Evolutionary conservation across 2,888 invertebrate genomes (phyloP).

Genomic region (Antitype chi): DNA sequence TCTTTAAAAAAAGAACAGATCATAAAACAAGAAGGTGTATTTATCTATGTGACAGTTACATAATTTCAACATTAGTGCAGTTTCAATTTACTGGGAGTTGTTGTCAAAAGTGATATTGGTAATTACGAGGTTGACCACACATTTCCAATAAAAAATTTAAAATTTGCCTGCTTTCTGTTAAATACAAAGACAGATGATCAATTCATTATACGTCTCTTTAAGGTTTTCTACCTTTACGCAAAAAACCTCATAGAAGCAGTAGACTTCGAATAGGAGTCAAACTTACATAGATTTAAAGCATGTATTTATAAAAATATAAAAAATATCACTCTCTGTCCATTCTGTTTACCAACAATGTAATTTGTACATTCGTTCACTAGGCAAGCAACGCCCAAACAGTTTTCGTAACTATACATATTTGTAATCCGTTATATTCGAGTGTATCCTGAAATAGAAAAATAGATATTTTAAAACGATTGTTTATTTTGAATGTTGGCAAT

Average conservation of each 20-base stretch:
- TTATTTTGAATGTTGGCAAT: slow-evolving; percentile 47
- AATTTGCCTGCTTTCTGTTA: not conserved
- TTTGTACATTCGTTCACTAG: slow-evolving; percentile 67
- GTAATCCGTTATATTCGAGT: slow-evolving; percentile 88
- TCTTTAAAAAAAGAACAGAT: no score
- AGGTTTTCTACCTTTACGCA: not conserved
- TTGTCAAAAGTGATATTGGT: not conserved
- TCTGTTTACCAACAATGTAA: slow-evolving; percentile 32
- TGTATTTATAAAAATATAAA: slow-evolving; percentile 70
- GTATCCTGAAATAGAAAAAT: slow-evolving; percentile 85
- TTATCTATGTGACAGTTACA: not conserved
- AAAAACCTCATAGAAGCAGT: not conserved
- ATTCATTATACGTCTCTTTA: not conserved
- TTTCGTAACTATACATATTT: slow-evolving; percentile 85
- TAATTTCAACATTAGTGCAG: not conserved
- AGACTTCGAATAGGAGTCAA: slow-evolving; percentile 63
- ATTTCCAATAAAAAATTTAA: not conserved
- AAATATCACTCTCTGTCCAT: slow-evolving; percentile 64
- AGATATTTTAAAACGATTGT: slow-evolving; percentile 61
- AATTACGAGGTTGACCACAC: not conserved
- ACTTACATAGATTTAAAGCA: slow-evolving; percentile 50
- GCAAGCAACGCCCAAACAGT: slow-evolving; percentile 85
- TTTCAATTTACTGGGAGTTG: no score
- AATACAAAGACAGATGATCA: slow-evolving; percentile 15
- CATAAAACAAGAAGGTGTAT: not conserved